Evolutionary conservation across 2,113 vertebrate genomes (phyloP).

Genomic region (Lepus timidus): DNA sequence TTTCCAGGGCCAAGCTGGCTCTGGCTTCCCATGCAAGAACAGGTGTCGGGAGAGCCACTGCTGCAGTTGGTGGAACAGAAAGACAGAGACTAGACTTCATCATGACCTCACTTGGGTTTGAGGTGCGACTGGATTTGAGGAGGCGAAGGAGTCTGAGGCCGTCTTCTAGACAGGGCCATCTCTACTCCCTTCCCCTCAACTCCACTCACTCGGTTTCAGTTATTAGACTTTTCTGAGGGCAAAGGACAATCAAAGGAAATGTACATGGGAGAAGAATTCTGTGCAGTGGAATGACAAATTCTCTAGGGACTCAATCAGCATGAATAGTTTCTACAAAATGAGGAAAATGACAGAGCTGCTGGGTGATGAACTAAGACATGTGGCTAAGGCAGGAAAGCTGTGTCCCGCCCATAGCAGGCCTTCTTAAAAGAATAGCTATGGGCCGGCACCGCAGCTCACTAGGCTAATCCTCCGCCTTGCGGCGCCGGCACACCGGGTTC

Average conservation of each 20-base stretch:
- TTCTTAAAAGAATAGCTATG: not conserved
- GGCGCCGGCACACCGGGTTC: too few species aligned
- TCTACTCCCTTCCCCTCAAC: not conserved
- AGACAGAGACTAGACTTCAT: not conserved
- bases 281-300: not conserved
- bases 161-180: not conserved
- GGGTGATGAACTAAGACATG: not conserved
- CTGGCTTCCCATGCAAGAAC: not conserved
- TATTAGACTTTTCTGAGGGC: not conserved
- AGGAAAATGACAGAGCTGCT: not conserved
- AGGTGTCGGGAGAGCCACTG: not conserved
- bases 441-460: too few species aligned
- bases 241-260: not conserved
- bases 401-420: not conserved
- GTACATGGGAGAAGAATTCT: not conserved
- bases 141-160: not conserved
- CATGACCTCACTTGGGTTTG: not conserved
- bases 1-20: not conserved
- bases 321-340: not conserved
- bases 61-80: not conserved
- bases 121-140: not conserved
- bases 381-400: not conserved
- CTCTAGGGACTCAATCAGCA: not conserved
- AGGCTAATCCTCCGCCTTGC: too few species aligned
- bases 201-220: not conserved